Evolutionary conservation across 1,140 invertebrate species (phyloP).

Genomic region (Drosophila elegans): DNA sequence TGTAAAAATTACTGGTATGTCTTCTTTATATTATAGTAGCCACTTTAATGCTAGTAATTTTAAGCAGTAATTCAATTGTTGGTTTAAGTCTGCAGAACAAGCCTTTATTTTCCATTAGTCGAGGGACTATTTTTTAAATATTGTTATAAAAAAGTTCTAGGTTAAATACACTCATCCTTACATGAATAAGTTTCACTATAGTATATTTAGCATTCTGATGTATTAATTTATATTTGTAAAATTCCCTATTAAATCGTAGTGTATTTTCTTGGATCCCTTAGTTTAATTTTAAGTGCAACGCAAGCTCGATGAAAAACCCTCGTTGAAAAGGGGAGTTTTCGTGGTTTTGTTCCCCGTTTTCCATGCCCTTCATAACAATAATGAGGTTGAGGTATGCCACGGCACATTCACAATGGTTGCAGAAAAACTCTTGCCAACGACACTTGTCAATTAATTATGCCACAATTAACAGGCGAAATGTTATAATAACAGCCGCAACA

Average conservation of each 20-base stretch:
- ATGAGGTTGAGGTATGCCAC: slow-evolving; percentile 21
- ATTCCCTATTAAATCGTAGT: too few relatives aligned
- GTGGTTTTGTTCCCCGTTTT: background rate
- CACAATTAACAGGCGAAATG: slow-evolving; percentile 55
- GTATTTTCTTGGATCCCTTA: too few relatives aligned
- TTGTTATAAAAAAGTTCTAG: too few relatives aligned
- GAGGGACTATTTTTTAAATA: too few relatives aligned
- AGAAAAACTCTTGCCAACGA: slow-evolving; percentile 18
- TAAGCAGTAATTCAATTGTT: too few relatives aligned
- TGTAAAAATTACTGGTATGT: background rate
- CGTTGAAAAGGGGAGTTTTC: background rate
- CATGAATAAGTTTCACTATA: too few relatives aligned
- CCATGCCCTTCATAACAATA: slow-evolving; percentile 14
- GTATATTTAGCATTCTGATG: too few relatives aligned
- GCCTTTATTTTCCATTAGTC: too few relatives aligned
- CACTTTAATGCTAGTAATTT: background rate
- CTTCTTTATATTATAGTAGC: background rate
- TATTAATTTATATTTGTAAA: too few relatives aligned
- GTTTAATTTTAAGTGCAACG: too few relatives aligned
- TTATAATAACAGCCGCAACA: slow-evolving; percentile 32
- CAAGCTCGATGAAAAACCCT: slow-evolving; percentile 1
- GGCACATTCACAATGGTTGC: slow-evolving; percentile 22
- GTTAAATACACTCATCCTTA: too few relatives aligned
- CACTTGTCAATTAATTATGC: slow-evolving; percentile 66
- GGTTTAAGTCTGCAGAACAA: too few relatives aligned